phyloP scores from a whole-genome alignment of 1,140 invertebrate genomes.

The Anastrepha obliqua region DNA sequence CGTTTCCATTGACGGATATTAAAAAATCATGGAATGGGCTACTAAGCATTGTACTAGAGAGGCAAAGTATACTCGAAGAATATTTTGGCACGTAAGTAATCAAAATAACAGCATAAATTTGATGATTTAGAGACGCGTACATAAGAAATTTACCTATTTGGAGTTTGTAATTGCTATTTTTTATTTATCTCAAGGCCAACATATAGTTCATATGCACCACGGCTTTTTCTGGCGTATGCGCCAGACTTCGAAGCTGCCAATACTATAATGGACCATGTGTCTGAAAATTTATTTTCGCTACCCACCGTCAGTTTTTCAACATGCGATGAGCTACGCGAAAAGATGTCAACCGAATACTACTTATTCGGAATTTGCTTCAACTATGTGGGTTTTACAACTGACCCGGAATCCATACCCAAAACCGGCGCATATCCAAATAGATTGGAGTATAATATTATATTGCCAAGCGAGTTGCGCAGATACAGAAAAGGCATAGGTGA shows the following conservation, averaged over 20 bases:
- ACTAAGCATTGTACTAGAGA: background rate
- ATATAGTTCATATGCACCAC: background rate
- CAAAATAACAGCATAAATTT: too few relatives aligned
- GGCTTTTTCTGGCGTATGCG: background rate
- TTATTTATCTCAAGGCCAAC: background rate
- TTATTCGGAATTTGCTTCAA: background rate
- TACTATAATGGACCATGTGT: background rate
- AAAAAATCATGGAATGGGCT: background rate
- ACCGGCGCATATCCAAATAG: conserved; percentile 17
- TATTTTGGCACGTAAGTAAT: background rate
- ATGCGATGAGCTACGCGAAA: background rate
- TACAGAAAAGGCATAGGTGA: background rate
- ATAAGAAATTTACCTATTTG: too few relatives aligned
- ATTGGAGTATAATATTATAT: conserved; percentile 21
- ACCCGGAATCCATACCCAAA: background rate
- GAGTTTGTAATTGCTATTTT: too few relatives aligned
- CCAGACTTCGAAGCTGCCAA: background rate
- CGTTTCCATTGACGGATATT: background rate
- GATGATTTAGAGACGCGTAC: too few relatives aligned
- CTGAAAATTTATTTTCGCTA: too few relatives aligned
- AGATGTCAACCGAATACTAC: background rate
- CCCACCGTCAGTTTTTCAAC: background rate
- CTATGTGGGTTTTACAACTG: background rate
- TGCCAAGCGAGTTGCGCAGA: conserved; percentile 6
- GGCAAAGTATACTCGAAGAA: background rate